Percentiles rank a stretch among this genome's conserved stretches.
phyloP scores from a whole-genome alignment of 2,113 vertebrate species.

The Bufo gargarizans region DNA sequence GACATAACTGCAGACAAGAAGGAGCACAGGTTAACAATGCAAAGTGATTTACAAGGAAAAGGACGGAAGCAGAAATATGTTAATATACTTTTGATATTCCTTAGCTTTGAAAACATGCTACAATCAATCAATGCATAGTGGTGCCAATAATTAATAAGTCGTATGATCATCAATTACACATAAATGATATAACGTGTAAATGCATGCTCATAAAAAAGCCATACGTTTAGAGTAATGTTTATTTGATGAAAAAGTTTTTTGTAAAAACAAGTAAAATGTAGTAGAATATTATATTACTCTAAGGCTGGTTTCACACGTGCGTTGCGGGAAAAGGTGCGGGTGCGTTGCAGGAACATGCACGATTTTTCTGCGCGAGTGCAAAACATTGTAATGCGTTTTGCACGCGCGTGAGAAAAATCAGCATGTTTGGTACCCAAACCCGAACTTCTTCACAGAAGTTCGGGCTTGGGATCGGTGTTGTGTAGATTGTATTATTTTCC shows the following conservation, averaged over 20 bases:
- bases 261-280: background rate
- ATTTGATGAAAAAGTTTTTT: background rate
- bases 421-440: too few species aligned
- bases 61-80: background rate
- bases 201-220: background rate
- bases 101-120: background rate
- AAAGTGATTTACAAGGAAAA: background rate
- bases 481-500: too few species aligned
- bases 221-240: slow-evolving; percentile 7
- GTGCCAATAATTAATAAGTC: background rate
- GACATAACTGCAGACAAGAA: background rate
- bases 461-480: too few species aligned
- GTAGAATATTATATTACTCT: too few species aligned
- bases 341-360: too few species aligned
- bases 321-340: too few species aligned
- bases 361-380: too few species aligned
- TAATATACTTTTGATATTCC: slow-evolving; percentile 16
- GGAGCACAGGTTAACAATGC: background rate
- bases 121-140: background rate
- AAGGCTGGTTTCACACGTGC: too few species aligned
- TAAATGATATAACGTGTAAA: slow-evolving; percentile 17
- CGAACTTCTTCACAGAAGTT: too few species aligned
- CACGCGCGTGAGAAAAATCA: too few species aligned
- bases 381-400: too few species aligned
- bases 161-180: background rate